phyloP scores from a whole-genome alignment of 2,113 vertebrate genomes.

The Neotoma lepida region DNA sequence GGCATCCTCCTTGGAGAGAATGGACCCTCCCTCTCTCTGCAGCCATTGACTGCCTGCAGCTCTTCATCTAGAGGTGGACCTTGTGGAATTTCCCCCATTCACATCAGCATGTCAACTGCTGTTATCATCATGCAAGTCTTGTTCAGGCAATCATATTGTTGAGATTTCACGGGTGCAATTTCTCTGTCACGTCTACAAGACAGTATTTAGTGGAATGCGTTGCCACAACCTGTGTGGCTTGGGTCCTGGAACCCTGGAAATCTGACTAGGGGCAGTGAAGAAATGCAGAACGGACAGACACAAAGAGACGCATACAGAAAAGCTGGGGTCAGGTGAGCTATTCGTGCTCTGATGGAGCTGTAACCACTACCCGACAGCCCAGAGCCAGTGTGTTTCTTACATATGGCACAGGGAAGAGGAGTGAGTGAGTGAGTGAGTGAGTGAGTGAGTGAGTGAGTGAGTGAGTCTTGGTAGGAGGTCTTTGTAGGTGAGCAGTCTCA shows the following conservation, averaged over 20 bases:
- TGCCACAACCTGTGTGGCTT: not conserved
- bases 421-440: not conserved
- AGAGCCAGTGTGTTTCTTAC: not conserved
- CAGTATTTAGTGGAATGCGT: too few species aligned
- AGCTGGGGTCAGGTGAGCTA: not conserved
- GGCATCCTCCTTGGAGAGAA: not conserved
- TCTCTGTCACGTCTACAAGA: not conserved
- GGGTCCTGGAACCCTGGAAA: not conserved
- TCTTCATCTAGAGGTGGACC: not conserved
- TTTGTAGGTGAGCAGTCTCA: not conserved
- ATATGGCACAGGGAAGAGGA: not conserved
- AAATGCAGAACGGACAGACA: not conserved
- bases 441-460: not conserved
- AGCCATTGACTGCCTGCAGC: too few species aligned
- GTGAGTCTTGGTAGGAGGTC: not conserved
- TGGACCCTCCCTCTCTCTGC: not conserved
- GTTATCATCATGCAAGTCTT: not conserved
- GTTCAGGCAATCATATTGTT: not conserved
- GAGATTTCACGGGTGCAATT: not conserved
- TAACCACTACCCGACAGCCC: not conserved
- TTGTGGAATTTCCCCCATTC: not conserved
- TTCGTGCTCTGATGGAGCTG: not conserved
- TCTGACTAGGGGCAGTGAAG: not conserved
- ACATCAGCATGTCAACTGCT: not conserved
- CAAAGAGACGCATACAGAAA: not conserved